Base-by-base conservation (phyloP, 2,888 invertebrate genomes). In the Protonemura montana region DNA sequence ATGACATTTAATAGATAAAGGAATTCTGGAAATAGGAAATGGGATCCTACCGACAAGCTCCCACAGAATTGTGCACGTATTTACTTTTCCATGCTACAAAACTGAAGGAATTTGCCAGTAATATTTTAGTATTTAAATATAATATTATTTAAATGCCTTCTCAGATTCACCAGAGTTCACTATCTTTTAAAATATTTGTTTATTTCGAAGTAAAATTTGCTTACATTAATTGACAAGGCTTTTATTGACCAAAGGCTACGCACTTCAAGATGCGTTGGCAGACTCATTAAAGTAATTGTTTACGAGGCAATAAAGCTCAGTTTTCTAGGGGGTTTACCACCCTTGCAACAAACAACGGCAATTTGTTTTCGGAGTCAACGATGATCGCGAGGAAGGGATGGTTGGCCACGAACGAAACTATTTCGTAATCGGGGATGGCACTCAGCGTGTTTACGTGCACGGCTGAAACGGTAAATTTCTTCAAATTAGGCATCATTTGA, bases 351-450 rank as follows among this genome's bases (percentile, higher is more conserved):
- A 93, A 93, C 76, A 93, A 87, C 0, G 93, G 93, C 6, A 93
- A 89, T 0, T 90, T 90, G n/a, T 91, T 90, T 21, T 90, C 89
- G 2, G 90, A 91, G 87, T 93, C 93, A 91, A 93, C 92, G 25
- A 94, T 89, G 0, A 93, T 89, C 0, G 92, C 91, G 85, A 93
- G 88, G 88, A 94, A 93, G 0, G 94, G 93, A 89, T 92, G 91
- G 88, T 93, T 90, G 0, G 91, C 92, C 77, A 88, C 91, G 87
- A 93, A 92, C 41, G 30, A 28, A n/a, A 87, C 30, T 28, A 85
- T 84, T 30, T 87, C 87, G 28, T 84, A 77, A 29, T 76, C 81
- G 1, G 80, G 85, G 26, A 28, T 26, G 2, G 86, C 42, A 29
- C 86, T 81, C 29, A 85, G 42, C 6, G 86, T 86, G 30, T 81